phyloP scores from a whole-genome alignment of 1,140 invertebrate genomes.

The Eriocheir sinensis region DNA sequence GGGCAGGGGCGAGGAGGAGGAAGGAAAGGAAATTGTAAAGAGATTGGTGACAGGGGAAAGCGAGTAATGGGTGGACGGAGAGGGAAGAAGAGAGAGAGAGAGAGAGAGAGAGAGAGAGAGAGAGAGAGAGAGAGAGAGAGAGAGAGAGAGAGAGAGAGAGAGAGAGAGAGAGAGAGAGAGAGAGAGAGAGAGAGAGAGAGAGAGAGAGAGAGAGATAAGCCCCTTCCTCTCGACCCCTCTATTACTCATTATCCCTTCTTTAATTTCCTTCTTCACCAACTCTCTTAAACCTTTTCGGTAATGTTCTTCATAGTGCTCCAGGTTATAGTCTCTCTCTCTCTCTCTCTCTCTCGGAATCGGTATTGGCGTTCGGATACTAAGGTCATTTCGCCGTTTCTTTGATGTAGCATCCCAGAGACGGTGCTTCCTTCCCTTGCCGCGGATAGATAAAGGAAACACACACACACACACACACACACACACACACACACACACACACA shows the following conservation, averaged over 20 bases:
- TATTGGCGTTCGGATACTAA: slow-evolving; percentile 56
- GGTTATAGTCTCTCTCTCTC: background rate
- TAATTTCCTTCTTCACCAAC: background rate
- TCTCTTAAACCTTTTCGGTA: too few species aligned
- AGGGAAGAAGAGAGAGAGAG: background rate
- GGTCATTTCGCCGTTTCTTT: slow-evolving; percentile 69
- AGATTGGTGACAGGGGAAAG: too few species aligned
- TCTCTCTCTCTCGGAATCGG: background rate
- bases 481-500: background rate
- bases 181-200: background rate
- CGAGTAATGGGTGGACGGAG: too few species aligned
- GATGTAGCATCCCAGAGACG: slow-evolving; percentile 52
- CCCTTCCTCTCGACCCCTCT: background rate
- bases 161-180: background rate
- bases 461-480: slow-evolving; percentile 6
- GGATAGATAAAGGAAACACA: too few species aligned
- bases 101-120: background rate
- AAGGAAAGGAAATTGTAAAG: background rate
- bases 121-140: background rate
- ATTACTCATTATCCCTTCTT: background rate
- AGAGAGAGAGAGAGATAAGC: slow-evolving; percentile 13
- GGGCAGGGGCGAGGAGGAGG: background rate
- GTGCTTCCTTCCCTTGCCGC: too few species aligned
- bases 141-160: background rate
- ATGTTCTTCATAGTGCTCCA: background rate